These are phyloP conservation scores for Latrodectus hesperus DNA, from an alignment of 2,888 invertebrate species.

Conservation along the genomic window DNA sequence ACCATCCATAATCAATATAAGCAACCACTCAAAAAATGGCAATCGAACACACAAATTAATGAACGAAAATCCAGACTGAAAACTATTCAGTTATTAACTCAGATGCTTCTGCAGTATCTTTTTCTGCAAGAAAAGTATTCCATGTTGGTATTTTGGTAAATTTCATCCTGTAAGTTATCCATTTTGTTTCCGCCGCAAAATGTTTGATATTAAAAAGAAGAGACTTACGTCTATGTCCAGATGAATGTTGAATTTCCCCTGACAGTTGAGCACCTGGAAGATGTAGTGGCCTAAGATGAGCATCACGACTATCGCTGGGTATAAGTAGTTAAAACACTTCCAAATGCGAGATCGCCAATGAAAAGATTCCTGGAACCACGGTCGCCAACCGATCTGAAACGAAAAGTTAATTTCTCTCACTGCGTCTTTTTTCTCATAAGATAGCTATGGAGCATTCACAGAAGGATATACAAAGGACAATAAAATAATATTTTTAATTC, in stretches of 20 bases:
- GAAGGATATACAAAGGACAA: neutral
- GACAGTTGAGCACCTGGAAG: constrained; percentile 74
- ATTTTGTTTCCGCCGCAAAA: too few relatives aligned
- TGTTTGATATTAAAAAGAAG: neutral
- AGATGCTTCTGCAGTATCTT: too few relatives aligned
- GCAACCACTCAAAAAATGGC: too few relatives aligned
- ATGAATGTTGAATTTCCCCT: constrained; percentile 74
- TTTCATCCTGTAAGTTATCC: too few relatives aligned
- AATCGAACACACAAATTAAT: too few relatives aligned
- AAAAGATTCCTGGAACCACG: constrained; percentile 72
- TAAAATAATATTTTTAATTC: neutral
- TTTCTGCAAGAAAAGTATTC: too few relatives aligned
- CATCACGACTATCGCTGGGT: constrained; percentile 72
- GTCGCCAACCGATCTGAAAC: constrained; percentile 75
- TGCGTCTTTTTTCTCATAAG: neutral
- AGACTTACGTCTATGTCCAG: constrained; percentile 64
- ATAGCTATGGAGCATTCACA: neutral
- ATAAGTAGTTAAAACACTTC: constrained; percentile 72
- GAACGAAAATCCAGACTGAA: too few relatives aligned
- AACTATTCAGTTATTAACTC: too few relatives aligned
- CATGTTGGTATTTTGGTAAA: too few relatives aligned
- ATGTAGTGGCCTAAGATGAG: constrained; percentile 73
- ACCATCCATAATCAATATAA: too few relatives aligned
- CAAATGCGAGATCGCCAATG: constrained; percentile 57
- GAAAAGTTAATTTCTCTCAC: too few relatives aligned